Evolutionary conservation across 1,140 invertebrate genomes (phyloP).

Genomic region (Hestina assimilis): DNA sequence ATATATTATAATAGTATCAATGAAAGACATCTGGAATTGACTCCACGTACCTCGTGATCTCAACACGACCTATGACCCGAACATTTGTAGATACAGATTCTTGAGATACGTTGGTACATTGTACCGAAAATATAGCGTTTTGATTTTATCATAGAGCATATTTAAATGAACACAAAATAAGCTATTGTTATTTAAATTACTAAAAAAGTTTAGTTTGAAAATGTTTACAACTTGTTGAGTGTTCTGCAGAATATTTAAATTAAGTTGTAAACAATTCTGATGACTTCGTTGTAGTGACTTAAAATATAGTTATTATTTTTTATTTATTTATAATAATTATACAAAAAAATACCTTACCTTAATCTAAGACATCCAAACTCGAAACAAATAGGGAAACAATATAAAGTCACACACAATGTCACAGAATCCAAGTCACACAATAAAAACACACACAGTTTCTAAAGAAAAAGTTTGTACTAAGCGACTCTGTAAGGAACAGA

Average conservation of each 20-base stretch:
- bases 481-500: conserved; percentile 39
- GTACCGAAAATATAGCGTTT: too few species aligned
- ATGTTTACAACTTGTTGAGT: too few species aligned
- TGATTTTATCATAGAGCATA: too few species aligned
- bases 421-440: conserved; percentile 61
- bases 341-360: conserved; percentile 50
- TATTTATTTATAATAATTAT: not conserved
- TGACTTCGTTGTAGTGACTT: too few species aligned
- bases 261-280: too few species aligned
- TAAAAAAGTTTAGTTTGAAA: too few species aligned
- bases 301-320: not conserved
- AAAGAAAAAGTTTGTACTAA: conserved; percentile 44
- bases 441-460: conserved; percentile 46
- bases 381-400: conserved; percentile 33
- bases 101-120: conserved; percentile 11
- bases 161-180: too few species aligned
- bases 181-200: too few species aligned
- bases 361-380: conserved; percentile 65
- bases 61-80: conserved; percentile 21
- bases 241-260: too few species aligned
- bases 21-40: not conserved
- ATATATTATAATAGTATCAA: not conserved
- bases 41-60: conserved; percentile 15
- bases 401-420: conserved; percentile 52
- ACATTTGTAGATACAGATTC: conserved; percentile 22